A percentile compares a stretch with the other conserved stretches of the same genome.
These are phyloP conservation scores for Adelognathus sp. DNA, from an alignment of 2,888 invertebrate genomes.

Conservation along the genomic window DNA sequence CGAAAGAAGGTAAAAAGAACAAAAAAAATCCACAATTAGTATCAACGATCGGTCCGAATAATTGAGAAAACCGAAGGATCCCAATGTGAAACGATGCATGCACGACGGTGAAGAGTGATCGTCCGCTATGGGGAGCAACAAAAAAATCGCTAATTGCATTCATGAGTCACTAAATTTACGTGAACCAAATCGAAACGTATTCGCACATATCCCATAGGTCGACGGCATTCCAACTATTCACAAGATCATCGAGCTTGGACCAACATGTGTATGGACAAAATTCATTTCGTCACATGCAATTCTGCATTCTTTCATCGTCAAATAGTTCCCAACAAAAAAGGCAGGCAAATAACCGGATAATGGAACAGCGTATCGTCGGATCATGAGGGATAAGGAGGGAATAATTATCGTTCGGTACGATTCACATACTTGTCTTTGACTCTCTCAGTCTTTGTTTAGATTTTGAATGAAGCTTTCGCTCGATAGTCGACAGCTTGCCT, in stretches of 20 bases:
- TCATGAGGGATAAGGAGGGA: slow-evolving; percentile 57
- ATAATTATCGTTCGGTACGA: slow-evolving; percentile 61
- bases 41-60: background rate
- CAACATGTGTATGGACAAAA: slow-evolving; percentile 17
- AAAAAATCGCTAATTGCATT: slow-evolving; percentile 29
- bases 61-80: slow-evolving; percentile 50
- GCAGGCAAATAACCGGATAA: slow-evolving; percentile 36
- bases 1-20: slow-evolving; percentile 63
- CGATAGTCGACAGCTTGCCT: slow-evolving; percentile 78
- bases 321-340: background rate
- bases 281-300: slow-evolving; percentile 68
- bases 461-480: slow-evolving; percentile 76
- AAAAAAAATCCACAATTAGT: background rate
- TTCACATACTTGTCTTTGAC: slow-evolving; percentile 78
- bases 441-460: slow-evolving; percentile 76
- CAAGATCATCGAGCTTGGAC: background rate
- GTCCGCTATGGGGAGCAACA: slow-evolving; percentile 17
- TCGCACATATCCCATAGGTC: background rate
- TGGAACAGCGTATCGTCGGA: slow-evolving; percentile 25
- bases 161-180: slow-evolving; percentile 4
- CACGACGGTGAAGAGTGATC: slow-evolving; percentile 63
- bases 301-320: slow-evolving; percentile 23
- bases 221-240: background rate
- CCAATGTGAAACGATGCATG: slow-evolving; percentile 68
- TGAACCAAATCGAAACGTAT: background rate